Evolutionary conservation across 92 coral and sea anemone species (phyloP), one percentile per base, ranked within the genome.

Genomic region (Parazoanthus darwini): DNA sequence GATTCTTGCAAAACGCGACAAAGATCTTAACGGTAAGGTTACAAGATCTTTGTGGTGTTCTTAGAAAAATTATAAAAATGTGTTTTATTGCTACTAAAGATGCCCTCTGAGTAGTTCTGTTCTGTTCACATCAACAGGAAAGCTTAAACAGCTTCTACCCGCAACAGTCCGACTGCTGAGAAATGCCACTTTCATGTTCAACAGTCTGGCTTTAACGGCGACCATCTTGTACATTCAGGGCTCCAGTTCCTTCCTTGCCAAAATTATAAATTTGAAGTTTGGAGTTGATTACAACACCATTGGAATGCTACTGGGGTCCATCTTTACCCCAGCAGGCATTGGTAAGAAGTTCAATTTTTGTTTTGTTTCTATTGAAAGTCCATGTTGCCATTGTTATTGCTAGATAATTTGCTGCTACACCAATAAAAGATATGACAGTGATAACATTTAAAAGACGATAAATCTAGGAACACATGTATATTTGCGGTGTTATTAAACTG

Each of bases 181-280:
- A 81, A 94, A 94, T 78, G 91, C 91, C 22, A 89, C 93, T 4
- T 94, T 84, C 85, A 75, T 94, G 77, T 92, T 89, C 59, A 94
- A 92, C 80, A 88, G 92, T 39, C 81, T 94, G 80, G 98, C 95
- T 38, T 56, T 89, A 56, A 79, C 88, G 25, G 88, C 91, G 39
- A 89, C 90, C 50, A 75, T 91, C 15, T 89, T 94, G 6, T 91
- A 77, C 84, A 59, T 90, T 5, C 81, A 86, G 43, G 94, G 93
- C n/a, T 15, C 91, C 37, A 91, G 89, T 42, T 90, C 98, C 6
- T 94, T 94, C 88, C 81, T 92, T 50, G 74, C 88, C 9, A 92
- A 92, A 51, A 82, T 91, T 72, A 65, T 85, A n/a, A 78, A 90
- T 35, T 59, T 91, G 66, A 89, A 88, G 88, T 93, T 89, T 71